Evolutionary conservation across 2,888 invertebrate genomes (phyloP).

Genomic region (Ptychoptera albimana): DNA sequence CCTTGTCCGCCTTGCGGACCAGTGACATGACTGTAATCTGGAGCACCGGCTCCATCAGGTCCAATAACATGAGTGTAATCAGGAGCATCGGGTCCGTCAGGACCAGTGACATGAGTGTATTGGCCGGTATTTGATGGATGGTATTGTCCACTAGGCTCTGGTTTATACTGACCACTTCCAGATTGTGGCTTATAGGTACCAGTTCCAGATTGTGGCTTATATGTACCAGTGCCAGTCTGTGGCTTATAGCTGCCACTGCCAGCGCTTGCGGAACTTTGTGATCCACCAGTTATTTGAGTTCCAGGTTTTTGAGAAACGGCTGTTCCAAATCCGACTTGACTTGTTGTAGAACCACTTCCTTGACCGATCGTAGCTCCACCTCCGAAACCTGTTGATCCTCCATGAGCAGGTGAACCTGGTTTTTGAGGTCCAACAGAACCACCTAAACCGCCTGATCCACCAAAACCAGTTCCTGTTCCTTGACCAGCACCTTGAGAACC

Average conservation of each 20-base stretch:
- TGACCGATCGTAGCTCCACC: conserved; percentile 2
- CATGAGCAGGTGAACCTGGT: neutral
- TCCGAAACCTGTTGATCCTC: neutral
- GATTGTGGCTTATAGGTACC: no score
- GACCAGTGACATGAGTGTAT: conserved; percentile 8
- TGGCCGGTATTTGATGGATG: conserved; percentile 5
- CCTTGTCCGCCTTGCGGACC: conserved; percentile 6
- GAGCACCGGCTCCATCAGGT: conserved; percentile 12
- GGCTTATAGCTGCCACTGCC: neutral
- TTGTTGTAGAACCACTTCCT: no score
- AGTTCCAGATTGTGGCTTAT: no score
- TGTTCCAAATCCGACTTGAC: neutral
- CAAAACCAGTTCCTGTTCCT: neutral
- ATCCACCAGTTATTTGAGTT: neutral
- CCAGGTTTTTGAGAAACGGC: neutral
- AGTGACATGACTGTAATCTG: conserved; percentile 1
- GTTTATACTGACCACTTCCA: conserved; percentile 6
- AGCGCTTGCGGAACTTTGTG: neutral
- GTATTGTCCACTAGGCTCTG: conserved; percentile 7
- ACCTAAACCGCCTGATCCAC: neutral
- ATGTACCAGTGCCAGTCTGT: no score
- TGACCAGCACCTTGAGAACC: neutral
- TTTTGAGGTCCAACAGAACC: neutral
- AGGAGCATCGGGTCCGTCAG: conserved; percentile 11
- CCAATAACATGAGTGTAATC: neutral